Evolutionary conservation across 2,113 vertebrate species (phyloP).

Genomic region (Rhinolophus ferrumequinum): DNA sequence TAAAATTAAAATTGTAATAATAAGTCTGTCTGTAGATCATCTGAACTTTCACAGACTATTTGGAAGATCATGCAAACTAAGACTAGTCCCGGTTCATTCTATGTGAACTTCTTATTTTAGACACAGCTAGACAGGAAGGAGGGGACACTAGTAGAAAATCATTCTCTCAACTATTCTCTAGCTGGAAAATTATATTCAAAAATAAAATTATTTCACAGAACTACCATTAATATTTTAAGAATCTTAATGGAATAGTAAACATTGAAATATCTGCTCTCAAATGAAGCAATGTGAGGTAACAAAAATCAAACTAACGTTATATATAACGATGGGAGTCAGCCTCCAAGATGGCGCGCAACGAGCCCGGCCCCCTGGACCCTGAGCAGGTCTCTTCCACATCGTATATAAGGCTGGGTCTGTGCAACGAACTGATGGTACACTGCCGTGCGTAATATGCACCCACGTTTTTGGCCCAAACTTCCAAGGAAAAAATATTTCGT

Average conservation of each 20-base stretch:
- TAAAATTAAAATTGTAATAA: conserved; percentile 2
- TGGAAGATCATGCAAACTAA: neutral
- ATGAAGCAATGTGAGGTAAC: neutral
- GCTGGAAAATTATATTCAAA: neutral
- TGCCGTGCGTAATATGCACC: too few species aligned
- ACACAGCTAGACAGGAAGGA: neutral
- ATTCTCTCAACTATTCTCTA: neutral
- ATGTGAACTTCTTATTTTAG: neutral
- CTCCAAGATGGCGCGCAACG: neutral
- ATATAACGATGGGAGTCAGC: neutral
- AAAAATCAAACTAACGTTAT: conserved; percentile 10
- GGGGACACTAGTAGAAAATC: neutral
- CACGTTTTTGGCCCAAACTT: too few species aligned
- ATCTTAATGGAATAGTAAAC: neutral
- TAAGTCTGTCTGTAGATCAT: neutral
- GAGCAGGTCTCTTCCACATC: neutral
- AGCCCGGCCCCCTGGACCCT: neutral
- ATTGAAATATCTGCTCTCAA: conserved; percentile 2
- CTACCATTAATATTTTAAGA: neutral
- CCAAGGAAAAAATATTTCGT: too few species aligned
- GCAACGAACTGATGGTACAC: neutral
- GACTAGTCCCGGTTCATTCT: neutral
- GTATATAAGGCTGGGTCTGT: neutral
- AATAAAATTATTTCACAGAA: neutral
- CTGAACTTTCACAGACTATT: neutral